Evolutionary conservation across 2,888 invertebrate genomes (phyloP), one percentile per base, ranked within the genome.

Genomic region (Lamproptera curius): DNA sequence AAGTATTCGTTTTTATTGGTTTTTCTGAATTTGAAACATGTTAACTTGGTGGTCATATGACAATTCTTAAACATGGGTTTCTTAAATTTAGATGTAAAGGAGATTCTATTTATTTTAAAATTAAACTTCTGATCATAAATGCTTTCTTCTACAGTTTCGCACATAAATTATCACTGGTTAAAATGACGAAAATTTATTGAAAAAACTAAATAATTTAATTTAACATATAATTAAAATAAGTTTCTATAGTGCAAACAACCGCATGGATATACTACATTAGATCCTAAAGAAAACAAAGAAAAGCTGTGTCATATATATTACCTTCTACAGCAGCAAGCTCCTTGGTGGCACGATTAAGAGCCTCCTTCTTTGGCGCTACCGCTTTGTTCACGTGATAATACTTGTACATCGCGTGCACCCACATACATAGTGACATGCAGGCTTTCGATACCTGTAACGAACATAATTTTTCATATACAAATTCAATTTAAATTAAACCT

Each of bases 341-440:
- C 9, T 81, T 83, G 38, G 91, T 92, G 0, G 97, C 97, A 20
- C 89, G 88, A 0, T 90, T 90, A 16, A 97, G 81, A 2, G 95
- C 95, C 1, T 91, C 93, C 78, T 96, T 96, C 80, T 98, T 98
- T 0, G 98, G 98, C 0, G 93, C 94, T 0, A 96, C 95, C 4
- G 88, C 89, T 57, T 91, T 89, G 63, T 95, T 95, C 0, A 97
- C 96, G 68, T 94, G 93, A 71, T 97, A 97, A 76, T 95, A 98
- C 69, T 96, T 93, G 77, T 94, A 97, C 92, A 98, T 96, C 0
- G 97, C 97, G 61, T 95, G 93, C 20, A 97, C 92, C 96, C 96
- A 96, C 89, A 95, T 93, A 63, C 96, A 96, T 1, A 96, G 83
- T 0, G 94, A 94, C 54, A 91, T 92, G 65, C 94, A 94, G 0